These are phyloP conservation scores for Ernsta delagoae DNA, from an alignment of 2,888 invertebrate genomes.

Conservation along the genomic window DNA sequence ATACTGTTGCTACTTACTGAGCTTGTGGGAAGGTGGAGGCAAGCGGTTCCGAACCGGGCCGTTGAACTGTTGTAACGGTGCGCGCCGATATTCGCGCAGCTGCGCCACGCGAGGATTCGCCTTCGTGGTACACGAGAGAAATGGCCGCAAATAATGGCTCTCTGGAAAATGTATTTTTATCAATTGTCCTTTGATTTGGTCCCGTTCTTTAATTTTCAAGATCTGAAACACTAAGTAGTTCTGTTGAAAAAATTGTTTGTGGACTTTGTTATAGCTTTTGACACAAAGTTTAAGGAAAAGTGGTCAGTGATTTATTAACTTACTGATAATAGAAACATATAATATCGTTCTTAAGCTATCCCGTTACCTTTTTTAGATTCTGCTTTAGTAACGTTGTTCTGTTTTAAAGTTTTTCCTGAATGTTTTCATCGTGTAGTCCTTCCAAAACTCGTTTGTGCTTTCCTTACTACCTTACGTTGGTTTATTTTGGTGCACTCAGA, in stretches of 20 bases:
- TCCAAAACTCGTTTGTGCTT: conserved; percentile 30
- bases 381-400: too few species aligned
- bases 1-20: neutral
- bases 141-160: neutral
- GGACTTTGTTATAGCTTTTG: too few species aligned
- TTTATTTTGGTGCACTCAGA: conserved; percentile 20
- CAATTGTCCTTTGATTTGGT: neutral
- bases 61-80: conserved; percentile 46
- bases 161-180: neutral
- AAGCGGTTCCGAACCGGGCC: conserved; percentile 33
- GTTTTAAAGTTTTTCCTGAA: neutral
- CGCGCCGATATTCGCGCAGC: conserved; percentile 32
- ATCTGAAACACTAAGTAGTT: too few species aligned
- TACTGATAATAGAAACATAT: too few species aligned
- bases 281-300: too few species aligned
- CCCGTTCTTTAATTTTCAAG: neutral
- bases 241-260: too few species aligned
- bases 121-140: neutral
- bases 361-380: too few species aligned
- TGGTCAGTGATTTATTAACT: too few species aligned
- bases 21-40: conserved; percentile 6
- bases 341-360: too few species aligned
- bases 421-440: neutral
- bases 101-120: conserved; percentile 1
- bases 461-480: neutral